Conservation (phyloP, 2,797 vertebrate species). For the Percopsis omiscomaycus region DNA sequence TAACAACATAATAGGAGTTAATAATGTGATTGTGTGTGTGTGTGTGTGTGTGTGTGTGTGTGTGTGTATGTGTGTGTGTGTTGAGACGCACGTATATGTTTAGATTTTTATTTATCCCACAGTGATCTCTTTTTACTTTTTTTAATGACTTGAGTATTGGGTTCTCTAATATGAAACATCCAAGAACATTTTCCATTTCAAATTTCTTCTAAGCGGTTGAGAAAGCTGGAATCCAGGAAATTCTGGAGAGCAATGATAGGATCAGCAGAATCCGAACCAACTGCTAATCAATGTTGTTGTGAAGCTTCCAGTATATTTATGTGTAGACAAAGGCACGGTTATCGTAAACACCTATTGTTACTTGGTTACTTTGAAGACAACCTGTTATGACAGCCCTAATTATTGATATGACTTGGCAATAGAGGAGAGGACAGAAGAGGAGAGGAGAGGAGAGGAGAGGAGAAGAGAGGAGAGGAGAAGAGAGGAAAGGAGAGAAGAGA, state of each 20-base stretch:
- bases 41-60: slow-evolving; percentile 18
- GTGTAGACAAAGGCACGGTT: slow-evolving; percentile 53
- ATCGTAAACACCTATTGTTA: slow-evolving; percentile 55
- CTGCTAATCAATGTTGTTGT: slow-evolving; percentile 60
- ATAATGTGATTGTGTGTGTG: slow-evolving; percentile 34
- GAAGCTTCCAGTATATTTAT: slow-evolving; percentile 58
- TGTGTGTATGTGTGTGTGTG: slow-evolving; percentile 21
- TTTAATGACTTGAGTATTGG: slow-evolving; percentile 15
- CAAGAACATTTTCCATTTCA: slow-evolving; percentile 61
- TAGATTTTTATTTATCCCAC: neutral
- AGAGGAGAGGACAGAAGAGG: neutral
- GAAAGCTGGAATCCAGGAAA: slow-evolving; percentile 41
- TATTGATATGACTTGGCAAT: slow-evolving; percentile 46
- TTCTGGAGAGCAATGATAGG: slow-evolving; percentile 43
- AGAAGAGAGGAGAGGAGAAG: neutral
- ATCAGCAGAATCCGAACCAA: slow-evolving; percentile 39
- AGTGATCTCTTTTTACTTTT: neutral
- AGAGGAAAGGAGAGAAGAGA: neutral
- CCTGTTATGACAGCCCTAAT: slow-evolving; percentile 57
- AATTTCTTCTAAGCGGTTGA: slow-evolving; percentile 52
- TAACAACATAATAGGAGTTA: slow-evolving; percentile 67
- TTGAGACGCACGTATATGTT: neutral
- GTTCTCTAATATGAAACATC: slow-evolving; percentile 55
- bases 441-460: neutral
- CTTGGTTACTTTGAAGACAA: slow-evolving; percentile 8